Evolutionary conservation across 2,888 invertebrate species (phyloP), one percentile per base, ranked within the genome.

Genomic region (Endotricha flammealis): DNA sequence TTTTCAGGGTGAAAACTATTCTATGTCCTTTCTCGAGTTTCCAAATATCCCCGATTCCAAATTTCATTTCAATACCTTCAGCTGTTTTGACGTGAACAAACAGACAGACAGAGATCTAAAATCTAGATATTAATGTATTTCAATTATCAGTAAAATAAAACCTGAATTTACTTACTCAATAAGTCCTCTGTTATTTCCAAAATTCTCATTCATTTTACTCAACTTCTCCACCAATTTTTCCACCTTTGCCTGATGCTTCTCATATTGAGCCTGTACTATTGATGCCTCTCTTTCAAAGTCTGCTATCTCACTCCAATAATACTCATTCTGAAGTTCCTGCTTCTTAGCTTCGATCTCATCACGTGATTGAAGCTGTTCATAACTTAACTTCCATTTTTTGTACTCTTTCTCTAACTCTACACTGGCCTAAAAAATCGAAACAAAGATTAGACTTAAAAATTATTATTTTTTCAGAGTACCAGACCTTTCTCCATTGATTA

Each of bases 311-410:
- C 81, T 81, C 85, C 86, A 87, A 12, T 87, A 82, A 41, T 89
- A 81, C 63, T 92, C 91, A 43, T 88, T 81, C 48, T 90, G 83
- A 4, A 91, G 57, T 0, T 64, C 47, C 27, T 72, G 64, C 28
- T 88, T 72, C 44, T 88, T 77, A 2, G 70, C 62, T 37, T 88
- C 82, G 8, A 88, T 74, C 30, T 88, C 77, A 37, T 89, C 88
- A 0, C 90, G 72, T 0, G 90, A 88, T 41, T 88, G 79, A 23
- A 91, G 62, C 32, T 87, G 81, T 23, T 89, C 87, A 47, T 89
- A 78, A 39, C 88, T 88, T 1, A 77, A 70, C 44, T 90, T 85
- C 66, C 90, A 81, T 29, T 88, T 83, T 22, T 87, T 65, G 14
- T 88, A 78, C 39, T 88, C 87, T 41, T 78, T 77, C 46, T 88